A percentile compares a stretch with the other conserved stretches of the same genome.
Evolutionary conservation across 2,797 vertebrate species (phyloP).

Genomic region (Remorina albescens): DNA sequence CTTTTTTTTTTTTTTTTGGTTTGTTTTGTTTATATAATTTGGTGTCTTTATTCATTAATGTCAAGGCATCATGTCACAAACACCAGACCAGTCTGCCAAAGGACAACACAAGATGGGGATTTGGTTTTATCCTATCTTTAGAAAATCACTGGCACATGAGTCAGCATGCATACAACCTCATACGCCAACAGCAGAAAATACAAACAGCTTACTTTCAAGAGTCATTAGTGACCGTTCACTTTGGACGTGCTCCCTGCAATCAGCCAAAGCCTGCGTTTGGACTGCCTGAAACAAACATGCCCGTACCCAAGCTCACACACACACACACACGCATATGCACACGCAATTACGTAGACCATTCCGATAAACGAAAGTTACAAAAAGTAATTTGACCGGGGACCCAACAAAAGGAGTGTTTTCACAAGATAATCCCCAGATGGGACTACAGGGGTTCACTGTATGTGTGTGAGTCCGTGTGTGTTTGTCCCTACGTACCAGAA

Average conservation of each 20-base stretch:
- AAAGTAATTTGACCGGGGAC: slow-evolving; percentile 80
- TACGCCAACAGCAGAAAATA: slow-evolving; percentile 36
- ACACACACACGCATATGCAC: slow-evolving; percentile 10
- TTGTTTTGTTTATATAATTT: slow-evolving; percentile 19
- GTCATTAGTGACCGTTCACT: slow-evolving; percentile 67
- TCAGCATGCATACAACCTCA: not conserved
- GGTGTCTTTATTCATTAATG: slow-evolving; percentile 46
- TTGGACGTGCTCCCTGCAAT: slow-evolving; percentile 63
- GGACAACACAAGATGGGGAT: slow-evolving; percentile 38
- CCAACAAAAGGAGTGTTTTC: slow-evolving; percentile 83
- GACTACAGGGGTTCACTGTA: slow-evolving; percentile 57
- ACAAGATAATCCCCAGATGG: slow-evolving; percentile 75
- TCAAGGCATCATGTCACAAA: slow-evolving; percentile 53
- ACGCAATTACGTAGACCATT: slow-evolving; percentile 50
- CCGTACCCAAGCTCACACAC: not conserved
- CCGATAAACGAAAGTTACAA: slow-evolving; percentile 72
- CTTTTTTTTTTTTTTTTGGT: too few species aligned
- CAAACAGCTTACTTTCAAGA: slow-evolving; percentile 64
- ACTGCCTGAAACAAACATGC: slow-evolving; percentile 36
- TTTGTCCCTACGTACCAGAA: slow-evolving; percentile 23
- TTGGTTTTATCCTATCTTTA: slow-evolving; percentile 49
- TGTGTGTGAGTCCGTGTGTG: slow-evolving; percentile 14
- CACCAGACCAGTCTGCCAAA: slow-evolving; percentile 20
- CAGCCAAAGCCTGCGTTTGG: slow-evolving; percentile 63
- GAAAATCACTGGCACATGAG: slow-evolving; percentile 39